Conservation (phyloP, 2,113 vertebrate species). For the Athene cunicularia region DNA sequence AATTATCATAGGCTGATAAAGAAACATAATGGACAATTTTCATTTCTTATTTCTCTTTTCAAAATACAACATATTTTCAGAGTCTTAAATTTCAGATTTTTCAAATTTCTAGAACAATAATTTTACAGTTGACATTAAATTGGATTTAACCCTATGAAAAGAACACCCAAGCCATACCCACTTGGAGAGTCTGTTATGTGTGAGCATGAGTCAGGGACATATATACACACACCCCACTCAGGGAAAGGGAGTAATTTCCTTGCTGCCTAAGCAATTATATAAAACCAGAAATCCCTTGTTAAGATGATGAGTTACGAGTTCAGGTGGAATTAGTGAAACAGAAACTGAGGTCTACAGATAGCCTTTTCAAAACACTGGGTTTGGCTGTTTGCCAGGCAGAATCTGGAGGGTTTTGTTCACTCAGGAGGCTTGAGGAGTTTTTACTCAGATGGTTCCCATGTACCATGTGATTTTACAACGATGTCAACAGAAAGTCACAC, state of each 20-base stretch:
- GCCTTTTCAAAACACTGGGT: background rate
- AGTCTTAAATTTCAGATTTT: background rate
- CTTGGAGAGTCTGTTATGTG: background rate
- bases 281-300: constrained; percentile 23
- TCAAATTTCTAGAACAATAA: background rate
- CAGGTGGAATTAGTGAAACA: constrained; percentile 36
- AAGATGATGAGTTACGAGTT: constrained; percentile 10
- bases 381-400: constrained; percentile 9
- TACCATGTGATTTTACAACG: background rate
- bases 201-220: background rate
- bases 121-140: background rate
- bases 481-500: background rate
- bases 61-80: background rate
- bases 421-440: constrained; percentile 7
- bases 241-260: background rate
- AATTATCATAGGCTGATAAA: background rate
- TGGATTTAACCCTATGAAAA: background rate
- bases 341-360: background rate
- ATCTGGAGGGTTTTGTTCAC: background rate
- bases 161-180: background rate
- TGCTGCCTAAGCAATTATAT: background rate
- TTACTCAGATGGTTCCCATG: constrained; percentile 29
- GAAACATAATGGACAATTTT: background rate
- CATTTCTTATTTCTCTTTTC: background rate
- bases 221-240: background rate